These are phyloP conservation scores for Atta cephalotes DNA, from an alignment of 1,140 invertebrate genomes.

Conservation along the genomic window DNA sequence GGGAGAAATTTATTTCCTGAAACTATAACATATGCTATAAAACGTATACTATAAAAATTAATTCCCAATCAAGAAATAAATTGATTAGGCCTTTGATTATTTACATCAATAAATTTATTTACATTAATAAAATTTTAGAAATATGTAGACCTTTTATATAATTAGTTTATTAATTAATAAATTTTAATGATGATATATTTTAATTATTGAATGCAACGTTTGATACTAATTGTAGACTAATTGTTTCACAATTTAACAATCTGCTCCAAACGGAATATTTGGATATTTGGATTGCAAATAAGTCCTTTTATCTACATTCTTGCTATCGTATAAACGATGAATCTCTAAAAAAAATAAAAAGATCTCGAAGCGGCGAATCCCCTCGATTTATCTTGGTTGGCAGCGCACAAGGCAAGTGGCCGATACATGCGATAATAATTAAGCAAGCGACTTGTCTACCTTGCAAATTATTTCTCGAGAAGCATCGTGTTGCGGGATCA, in stretches of 20 bases:
- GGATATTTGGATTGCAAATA: slow-evolving; percentile 21
- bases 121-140: slow-evolving; percentile 10
- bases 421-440: slow-evolving; percentile 70
- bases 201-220: background rate
- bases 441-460: slow-evolving; percentile 69
- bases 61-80: background rate
- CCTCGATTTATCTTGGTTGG: slow-evolving; percentile 60
- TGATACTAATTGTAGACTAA: background rate
- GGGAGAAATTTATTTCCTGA: background rate
- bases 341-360: slow-evolving; percentile 13
- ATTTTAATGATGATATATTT: background rate
- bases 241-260: background rate
- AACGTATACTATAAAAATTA: background rate
- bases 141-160: background rate
- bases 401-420: slow-evolving; percentile 55
- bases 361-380: slow-evolving; percentile 17
- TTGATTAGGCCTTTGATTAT: background rate
- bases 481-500: slow-evolving; percentile 76
- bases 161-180: background rate
- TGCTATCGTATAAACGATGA: slow-evolving; percentile 33
- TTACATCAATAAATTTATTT: background rate
- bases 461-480: slow-evolving; percentile 64
- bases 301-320: slow-evolving; percentile 24
- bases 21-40: background rate
- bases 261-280: slow-evolving; percentile 1